Percentiles rank a stretch among this genome's conserved stretches.
Conservation (phyloP, 2,113 vertebrate species). For the Arothron firmamentum region DNA sequence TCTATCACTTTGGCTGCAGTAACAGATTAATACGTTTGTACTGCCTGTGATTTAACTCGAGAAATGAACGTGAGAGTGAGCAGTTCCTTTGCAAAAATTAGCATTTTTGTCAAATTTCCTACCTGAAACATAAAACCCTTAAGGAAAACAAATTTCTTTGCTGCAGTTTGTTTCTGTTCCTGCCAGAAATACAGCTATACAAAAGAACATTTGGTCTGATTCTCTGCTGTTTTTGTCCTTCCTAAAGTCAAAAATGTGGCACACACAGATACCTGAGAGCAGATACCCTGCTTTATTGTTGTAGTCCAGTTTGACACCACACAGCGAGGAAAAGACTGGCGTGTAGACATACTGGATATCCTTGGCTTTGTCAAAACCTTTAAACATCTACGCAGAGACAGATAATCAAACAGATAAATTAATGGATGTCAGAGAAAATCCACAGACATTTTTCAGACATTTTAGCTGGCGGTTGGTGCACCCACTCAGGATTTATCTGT, state of each 20-base stretch:
- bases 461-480: not conserved
- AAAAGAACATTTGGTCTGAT: too few species aligned
- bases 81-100: too few species aligned
- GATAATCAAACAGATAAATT: not conserved
- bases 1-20: too few species aligned
- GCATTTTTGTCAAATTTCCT: too few species aligned
- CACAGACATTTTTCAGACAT: not conserved
- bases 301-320: slow-evolving; percentile 85
- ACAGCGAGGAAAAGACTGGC: slow-evolving; percentile 83
- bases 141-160: too few species aligned
- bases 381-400: slow-evolving; percentile 84
- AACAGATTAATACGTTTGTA: too few species aligned
- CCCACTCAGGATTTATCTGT: not conserved
- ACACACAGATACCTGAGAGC: slow-evolving; percentile 82
- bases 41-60: too few species aligned
- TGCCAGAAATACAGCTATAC: too few species aligned
- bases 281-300: slow-evolving; percentile 89
- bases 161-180: too few species aligned
- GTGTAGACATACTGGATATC: slow-evolving; percentile 90
- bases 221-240: not conserved
- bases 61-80: too few species aligned
- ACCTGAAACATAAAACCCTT: too few species aligned
- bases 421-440: too few species aligned
- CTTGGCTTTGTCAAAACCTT: slow-evolving; percentile 88
- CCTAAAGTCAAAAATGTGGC: not conserved